Conservation (phyloP, 2,113 vertebrate genomes). For the Oriolus oriolus region DNA sequence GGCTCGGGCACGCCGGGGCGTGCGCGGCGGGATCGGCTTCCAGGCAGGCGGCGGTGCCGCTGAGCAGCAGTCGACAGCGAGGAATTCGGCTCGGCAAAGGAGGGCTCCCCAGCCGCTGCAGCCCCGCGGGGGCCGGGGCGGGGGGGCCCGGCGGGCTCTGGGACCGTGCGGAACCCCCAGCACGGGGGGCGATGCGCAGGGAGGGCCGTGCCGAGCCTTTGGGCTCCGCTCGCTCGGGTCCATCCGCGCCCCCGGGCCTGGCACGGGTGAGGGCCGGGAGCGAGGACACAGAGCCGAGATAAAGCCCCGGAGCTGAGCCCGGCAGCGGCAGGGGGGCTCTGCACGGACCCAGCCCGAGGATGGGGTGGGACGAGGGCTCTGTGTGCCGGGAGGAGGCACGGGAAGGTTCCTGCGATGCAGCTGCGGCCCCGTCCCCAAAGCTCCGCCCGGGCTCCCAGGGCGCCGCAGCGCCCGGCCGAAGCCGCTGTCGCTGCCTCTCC, state of each 20-base stretch:
- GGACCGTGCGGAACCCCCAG: not conserved
- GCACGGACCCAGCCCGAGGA: rapidly evolving
- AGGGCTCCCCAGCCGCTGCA: not conserved
- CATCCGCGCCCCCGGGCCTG: not conserved
- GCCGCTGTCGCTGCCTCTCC: not conserved
- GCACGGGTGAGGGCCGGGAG: not conserved
- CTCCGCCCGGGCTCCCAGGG: rapidly evolving
- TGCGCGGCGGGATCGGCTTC: not conserved
- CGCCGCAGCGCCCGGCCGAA: not conserved
- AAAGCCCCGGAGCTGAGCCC: not conserved
- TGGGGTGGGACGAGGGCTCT: not conserved
- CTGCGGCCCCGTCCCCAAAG: not conserved
- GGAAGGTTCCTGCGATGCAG: not conserved
- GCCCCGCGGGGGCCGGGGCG: not conserved
- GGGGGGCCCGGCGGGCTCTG: not conserved
- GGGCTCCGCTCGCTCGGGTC: not conserved
- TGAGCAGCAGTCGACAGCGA: not conserved
- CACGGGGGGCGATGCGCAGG: rapidly evolving
- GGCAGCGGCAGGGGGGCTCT: rapidly evolving
- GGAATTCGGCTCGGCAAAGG: not conserved
- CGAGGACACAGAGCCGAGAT: not conserved
- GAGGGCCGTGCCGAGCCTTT: not conserved
- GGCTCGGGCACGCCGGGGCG: not conserved
- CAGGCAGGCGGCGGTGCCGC: not conserved
- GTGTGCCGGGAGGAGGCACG: not conserved